Percentiles rank a stretch among this genome's conserved stretches.
These are phyloP conservation scores for Phataginus tricuspis DNA, from an alignment of 2,797 vertebrate species.

Conservation along the genomic window DNA sequence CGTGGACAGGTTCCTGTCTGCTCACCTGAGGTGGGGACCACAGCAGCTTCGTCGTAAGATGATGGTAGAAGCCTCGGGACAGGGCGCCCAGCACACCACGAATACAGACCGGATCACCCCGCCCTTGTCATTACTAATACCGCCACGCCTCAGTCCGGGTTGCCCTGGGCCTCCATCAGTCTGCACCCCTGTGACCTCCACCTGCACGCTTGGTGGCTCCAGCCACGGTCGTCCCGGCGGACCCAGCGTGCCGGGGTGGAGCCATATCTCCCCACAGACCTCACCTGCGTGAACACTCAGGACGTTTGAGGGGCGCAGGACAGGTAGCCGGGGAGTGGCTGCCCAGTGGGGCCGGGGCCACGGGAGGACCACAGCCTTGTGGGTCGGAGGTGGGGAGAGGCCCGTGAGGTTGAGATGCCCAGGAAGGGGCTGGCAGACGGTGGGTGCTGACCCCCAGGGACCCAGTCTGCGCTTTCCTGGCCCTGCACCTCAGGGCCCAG, in stretches of 20 bases:
- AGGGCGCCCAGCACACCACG: accelerated
- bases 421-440: neutral
- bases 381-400: neutral
- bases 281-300: neutral
- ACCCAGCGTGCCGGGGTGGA: neutral
- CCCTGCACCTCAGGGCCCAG: neutral
- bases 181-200: too few species aligned
- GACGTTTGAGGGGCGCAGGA: too few species aligned
- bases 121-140: neutral
- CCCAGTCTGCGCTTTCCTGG: too few species aligned
- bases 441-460: accelerated
- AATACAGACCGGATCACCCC: accelerated
- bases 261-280: too few species aligned
- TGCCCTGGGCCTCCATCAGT: neutral
- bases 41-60: neutral
- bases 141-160: accelerated
- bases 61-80: neutral
- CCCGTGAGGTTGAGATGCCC: too few species aligned
- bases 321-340: neutral
- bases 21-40: accelerated
- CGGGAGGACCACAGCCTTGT: neutral
- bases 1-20: neutral
- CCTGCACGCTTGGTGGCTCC: too few species aligned
- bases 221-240: too few species aligned
- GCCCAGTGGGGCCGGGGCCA: neutral